Conservation (phyloP, 2,888 invertebrate genomes). For the Tridacna crocea region DNA sequence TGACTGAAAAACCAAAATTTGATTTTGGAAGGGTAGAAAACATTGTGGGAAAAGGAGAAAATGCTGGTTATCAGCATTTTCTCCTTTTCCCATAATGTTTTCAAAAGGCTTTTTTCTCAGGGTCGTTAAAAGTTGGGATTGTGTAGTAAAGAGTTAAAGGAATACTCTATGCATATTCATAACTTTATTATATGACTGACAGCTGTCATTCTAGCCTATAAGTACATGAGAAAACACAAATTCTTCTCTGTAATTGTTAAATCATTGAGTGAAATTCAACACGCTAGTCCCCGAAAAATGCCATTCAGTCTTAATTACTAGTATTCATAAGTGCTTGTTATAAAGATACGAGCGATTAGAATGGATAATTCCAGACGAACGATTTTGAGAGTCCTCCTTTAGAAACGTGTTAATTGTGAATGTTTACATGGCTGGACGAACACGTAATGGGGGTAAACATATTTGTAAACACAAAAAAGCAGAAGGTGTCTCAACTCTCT, state of each 20-base stretch:
- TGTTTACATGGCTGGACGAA: background rate
- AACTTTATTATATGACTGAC: background rate
- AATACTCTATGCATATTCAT: conserved; percentile 6
- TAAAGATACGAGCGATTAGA: background rate
- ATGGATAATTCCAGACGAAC: background rate
- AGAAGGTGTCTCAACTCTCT: too few species aligned
- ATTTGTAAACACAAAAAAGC: background rate
- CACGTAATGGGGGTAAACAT: background rate
- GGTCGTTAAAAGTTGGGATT: too few species aligned
- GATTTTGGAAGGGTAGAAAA: background rate
- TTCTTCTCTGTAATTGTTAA: background rate
- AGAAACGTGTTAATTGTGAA: conserved; percentile 16
- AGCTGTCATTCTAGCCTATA: conserved; percentile 3
- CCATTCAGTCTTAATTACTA: conserved; percentile 2
- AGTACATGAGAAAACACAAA: background rate
- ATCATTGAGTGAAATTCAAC: conserved; percentile 14
- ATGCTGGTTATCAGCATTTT: background rate
- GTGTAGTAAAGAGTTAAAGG: too few species aligned
- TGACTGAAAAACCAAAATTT: too few species aligned
- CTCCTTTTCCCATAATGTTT: background rate
- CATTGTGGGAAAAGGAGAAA: background rate
- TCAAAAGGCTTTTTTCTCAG: too few species aligned
- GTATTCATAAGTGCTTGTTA: conserved; percentile 12
- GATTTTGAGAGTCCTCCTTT: background rate
- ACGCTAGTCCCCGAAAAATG: background rate